Base-by-base conservation (phyloP, 2,113 vertebrate genomes). In the Nematolebias whitei region DNA sequence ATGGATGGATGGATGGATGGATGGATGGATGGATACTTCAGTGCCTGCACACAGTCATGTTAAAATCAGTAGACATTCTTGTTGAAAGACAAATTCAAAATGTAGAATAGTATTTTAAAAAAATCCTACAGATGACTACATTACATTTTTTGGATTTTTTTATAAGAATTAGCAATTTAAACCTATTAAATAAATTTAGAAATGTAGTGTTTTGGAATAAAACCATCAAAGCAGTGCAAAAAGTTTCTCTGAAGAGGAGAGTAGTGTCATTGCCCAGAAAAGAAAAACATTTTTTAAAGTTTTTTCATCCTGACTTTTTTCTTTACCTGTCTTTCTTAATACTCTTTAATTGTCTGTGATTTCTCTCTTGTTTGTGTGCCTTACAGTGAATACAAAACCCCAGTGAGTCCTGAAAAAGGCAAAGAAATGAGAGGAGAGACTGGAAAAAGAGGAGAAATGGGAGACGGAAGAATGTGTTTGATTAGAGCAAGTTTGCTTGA, bases 281-380 rank as follows among this genome's bases (percentile, higher is more conserved):
- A 71, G 20, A 71, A 52, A 9, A 24, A 39, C 29, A 75, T 85
- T 23, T 74, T 84, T 85, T 85, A 81, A 87, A 84, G 63, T 60
- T 74, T 68, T 69, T 68, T 59, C 23, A 52, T 69, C 54, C 85
- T 70, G 78, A 81, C 82, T 62, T 86, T 90, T 63, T 35, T 53
- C 89, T 90, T 92, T 93, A 94, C 89, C 90, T 89, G 82, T 70
- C 63, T 83, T 78, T 79, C 79, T 92, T 91, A 93, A 94, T 93
- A 80, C 63, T 78, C 72, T 90, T 88, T 92, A 90, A 92, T 93
- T 92, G 79, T 75, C 73, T 55, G 78, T 90, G 87, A 92, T 93
- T 92, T 92, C 55, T 87, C 82, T 61, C 88, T 91, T 90, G 90
- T 92, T 89, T 89, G 57, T 68, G 75, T 77, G 79, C 82, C 76